Percentiles rank a stretch among this genome's conserved stretches.
These are phyloP conservation scores for Drosophila setifemur DNA, from an alignment of 1,140 invertebrate genomes.

Conservation along the genomic window DNA sequence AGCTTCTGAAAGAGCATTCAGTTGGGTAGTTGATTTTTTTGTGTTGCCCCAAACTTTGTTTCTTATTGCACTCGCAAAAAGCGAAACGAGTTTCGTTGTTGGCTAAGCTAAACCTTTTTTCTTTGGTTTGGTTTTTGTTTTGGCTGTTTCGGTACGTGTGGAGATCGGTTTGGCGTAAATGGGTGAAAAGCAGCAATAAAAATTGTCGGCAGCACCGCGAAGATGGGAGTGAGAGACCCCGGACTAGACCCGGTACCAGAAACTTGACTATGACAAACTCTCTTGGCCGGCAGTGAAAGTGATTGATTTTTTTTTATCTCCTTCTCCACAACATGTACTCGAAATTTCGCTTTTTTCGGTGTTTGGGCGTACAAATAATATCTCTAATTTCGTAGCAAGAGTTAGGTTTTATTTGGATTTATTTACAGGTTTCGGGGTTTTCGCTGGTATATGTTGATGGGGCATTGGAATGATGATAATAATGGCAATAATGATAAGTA, in stretches of 20 bases:
- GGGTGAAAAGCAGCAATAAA: slow-evolving; percentile 71
- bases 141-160: slow-evolving; percentile 51
- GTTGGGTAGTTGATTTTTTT: background rate
- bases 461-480: slow-evolving; percentile 29
- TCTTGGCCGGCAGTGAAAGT: slow-evolving; percentile 62
- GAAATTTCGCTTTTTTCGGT: slow-evolving; percentile 61
- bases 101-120: slow-evolving; percentile 28
- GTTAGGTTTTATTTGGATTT: slow-evolving; percentile 5
- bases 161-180: slow-evolving; percentile 54
- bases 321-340: slow-evolving; percentile 31
- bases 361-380: slow-evolving; percentile 48
- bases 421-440: slow-evolving; percentile 22
- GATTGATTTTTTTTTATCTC: slow-evolving; percentile 64
- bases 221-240: background rate
- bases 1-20: slow-evolving; percentile 1
- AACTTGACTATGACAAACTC: slow-evolving; percentile 54
- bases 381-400: slow-evolving; percentile 42
- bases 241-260: slow-evolving; percentile 13
- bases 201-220: slow-evolving; percentile 42
- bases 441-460: slow-evolving; percentile 17
- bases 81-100: slow-evolving; percentile 55
- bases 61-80: slow-evolving; percentile 60
- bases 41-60: slow-evolving; percentile 12
- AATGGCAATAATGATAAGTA: slow-evolving; percentile 49
- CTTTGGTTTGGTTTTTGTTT: background rate